These are phyloP conservation scores for Platygyra sinensis DNA, from an alignment of 64 coral and sea anemone species.

Conservation along the genomic window DNA sequence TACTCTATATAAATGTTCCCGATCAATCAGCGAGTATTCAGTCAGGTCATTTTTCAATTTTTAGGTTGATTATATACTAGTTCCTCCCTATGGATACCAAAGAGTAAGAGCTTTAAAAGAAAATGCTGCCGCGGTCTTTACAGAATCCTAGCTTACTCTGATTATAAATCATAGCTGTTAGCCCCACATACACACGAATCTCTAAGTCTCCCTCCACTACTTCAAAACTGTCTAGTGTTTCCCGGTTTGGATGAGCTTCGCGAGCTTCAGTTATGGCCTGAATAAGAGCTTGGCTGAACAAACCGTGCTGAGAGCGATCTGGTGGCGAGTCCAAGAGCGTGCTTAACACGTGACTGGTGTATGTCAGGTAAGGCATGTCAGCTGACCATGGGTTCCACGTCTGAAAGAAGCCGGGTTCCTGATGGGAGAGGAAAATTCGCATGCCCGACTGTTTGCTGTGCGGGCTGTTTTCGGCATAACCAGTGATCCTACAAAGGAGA, in stretches of 20 bases:
- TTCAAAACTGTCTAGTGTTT: slow-evolving; percentile 54
- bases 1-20: too few relatives aligned
- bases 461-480: slow-evolving; percentile 78
- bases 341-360: slow-evolving; percentile 44
- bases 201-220: slow-evolving; percentile 80
- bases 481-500: slow-evolving; percentile 74
- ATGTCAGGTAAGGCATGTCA: slow-evolving; percentile 80
- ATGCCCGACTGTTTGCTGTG: slow-evolving; percentile 68
- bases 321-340: slow-evolving; percentile 39
- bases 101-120: slow-evolving; percentile 50
- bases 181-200: slow-evolving; percentile 76
- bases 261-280: slow-evolving; percentile 68
- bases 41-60: too few relatives aligned
- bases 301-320: slow-evolving; percentile 12
- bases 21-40: too few relatives aligned
- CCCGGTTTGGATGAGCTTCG: slow-evolving; percentile 6
- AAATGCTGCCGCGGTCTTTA: slow-evolving; percentile 84
- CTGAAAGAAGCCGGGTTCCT: slow-evolving; percentile 72
- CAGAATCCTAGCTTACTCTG: slow-evolving; percentile 93
- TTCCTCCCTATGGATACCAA: background rate
- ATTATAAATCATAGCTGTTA: slow-evolving; percentile 83
- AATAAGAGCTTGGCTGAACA: slow-evolving; percentile 65
- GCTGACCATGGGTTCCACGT: slow-evolving; percentile 84
- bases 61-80: too few relatives aligned
- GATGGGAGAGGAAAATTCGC: slow-evolving; percentile 60